These are phyloP conservation scores for Sesia apiformis DNA, from an alignment of 2,888 invertebrate species.

Conservation along the genomic window DNA sequence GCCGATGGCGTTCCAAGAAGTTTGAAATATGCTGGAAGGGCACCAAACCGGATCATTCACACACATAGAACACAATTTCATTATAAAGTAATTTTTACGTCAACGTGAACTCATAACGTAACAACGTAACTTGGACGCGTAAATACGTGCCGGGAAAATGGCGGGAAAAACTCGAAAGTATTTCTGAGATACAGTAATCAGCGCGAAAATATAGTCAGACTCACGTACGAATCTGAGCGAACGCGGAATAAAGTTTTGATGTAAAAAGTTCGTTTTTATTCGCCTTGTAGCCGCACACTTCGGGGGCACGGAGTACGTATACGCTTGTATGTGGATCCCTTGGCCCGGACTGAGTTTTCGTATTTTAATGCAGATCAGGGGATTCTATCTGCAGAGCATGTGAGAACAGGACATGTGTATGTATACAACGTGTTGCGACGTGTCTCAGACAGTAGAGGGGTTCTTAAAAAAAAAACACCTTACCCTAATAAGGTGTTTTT, in stretches of 20 bases:
- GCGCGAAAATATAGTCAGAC: slow-evolving; percentile 50
- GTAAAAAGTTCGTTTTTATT: slow-evolving; percentile 73
- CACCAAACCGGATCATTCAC: background rate
- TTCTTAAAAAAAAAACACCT: too few species aligned
- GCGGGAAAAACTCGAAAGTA: slow-evolving; percentile 10
- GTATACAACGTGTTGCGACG: too few species aligned
- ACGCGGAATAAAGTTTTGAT: slow-evolving; percentile 69
- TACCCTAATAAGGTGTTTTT: too few species aligned
- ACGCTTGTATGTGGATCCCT: background rate
- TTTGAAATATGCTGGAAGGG: background rate
- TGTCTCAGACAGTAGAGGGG: too few species aligned
- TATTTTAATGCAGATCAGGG: background rate
- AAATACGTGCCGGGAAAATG: background rate
- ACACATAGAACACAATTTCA: background rate
- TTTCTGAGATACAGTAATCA: slow-evolving; percentile 51
- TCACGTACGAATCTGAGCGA: slow-evolving; percentile 64
- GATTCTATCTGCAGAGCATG: background rate
- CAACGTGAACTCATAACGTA: background rate
- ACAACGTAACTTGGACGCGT: background rate
- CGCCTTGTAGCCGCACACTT: slow-evolving; percentile 30
- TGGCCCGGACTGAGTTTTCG: background rate
- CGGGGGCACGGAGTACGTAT: background rate
- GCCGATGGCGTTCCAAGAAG: background rate
- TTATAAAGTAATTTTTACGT: background rate
- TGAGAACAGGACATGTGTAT: background rate